Base-by-base conservation (phyloP, 2,888 invertebrate genomes). In the Mesorhabditis sp. region DNA sequence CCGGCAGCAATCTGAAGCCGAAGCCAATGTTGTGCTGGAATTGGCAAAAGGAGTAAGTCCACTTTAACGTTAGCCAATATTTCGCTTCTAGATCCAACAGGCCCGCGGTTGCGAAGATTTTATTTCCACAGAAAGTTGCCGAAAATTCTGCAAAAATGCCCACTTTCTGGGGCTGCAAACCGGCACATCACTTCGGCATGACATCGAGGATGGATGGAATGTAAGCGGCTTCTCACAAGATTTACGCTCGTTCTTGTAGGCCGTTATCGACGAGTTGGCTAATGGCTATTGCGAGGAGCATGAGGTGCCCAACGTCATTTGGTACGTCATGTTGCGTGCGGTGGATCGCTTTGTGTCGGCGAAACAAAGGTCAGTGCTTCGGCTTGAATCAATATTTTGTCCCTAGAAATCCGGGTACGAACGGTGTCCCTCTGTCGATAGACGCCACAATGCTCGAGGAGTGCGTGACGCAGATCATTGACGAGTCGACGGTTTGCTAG, bases 161-260 rank as follows among this genome's bases (percentile, higher is more conserved):
- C 90, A 91, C 75, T 91, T 92, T 84, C 87, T 98, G 69, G 89
- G 91, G 77, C 89, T 96, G 0, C 88, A 13, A n/a, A 10, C 10
- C 7, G 58, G 58, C 7, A 50, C 58, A 50, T n/a, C 58, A 50
- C 7, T 50, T 50, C 7, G n/a, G 58, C 58, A 50, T 2, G 58
- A 50, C 58, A 50, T 50, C 10, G 58, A 50, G n/a, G n/a, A 50
- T 50, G 58, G 58, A 50, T 50, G 58, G 58, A 50, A 50, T 50
- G 58, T 50, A 50, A 50, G 58, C n/a, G 7, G 58, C 10, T n/a
- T 50, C 10, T 50, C 7, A 50, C n/a, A 50, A 50, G 58, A 50
- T 10, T 50, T n/a, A 50, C n/a, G 7, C n/a, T 2, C 10, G 58
- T 10, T 10, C 7, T 50, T 50, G 7, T 50, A 50, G 58, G n/a